phyloP scores from a whole-genome alignment of 2,888 invertebrate genomes.

The Rambutsinella grinnellia region DNA sequence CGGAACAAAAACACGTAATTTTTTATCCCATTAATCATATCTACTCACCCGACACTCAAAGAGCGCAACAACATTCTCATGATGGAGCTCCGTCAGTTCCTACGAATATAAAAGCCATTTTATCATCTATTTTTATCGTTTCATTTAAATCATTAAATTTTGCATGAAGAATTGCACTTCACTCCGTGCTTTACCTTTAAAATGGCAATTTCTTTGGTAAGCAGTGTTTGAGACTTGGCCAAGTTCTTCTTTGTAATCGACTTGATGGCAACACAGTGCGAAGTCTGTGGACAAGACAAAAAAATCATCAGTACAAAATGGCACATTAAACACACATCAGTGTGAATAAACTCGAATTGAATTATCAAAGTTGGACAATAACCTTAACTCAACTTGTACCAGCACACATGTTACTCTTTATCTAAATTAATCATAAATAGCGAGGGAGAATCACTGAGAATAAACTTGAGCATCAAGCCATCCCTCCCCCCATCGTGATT shows the following conservation, averaged over 20 bases:
- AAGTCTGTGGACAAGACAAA: constrained; percentile 51
- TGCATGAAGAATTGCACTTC: neutral
- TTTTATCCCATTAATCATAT: neutral
- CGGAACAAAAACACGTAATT: neutral
- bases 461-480: neutral
- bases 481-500: neutral
- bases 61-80: constrained; percentile 98
- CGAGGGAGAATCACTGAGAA: too few relatives aligned
- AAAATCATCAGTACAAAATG: neutral
- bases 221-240: constrained; percentile 95
- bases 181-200: constrained; percentile 78
- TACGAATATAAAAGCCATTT: constrained; percentile 68
- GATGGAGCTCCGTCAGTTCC: constrained; percentile 96
- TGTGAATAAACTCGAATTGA: constrained; percentile 45
- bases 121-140: neutral
- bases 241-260: constrained; percentile 98
- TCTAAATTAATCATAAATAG: constrained; percentile 13
- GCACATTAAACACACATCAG: neutral
- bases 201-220: constrained; percentile 99
- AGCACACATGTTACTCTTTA: neutral
- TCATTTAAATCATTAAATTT: too few relatives aligned
- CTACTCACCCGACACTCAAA: constrained; percentile 89
- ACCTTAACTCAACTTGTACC: constrained; percentile 24
- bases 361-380: constrained; percentile 51
- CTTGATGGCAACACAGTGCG: constrained; percentile 88